phyloP scores from a whole-genome alignment of 2,113 vertebrate genomes.

The Ctenodactylus gundi region DNA sequence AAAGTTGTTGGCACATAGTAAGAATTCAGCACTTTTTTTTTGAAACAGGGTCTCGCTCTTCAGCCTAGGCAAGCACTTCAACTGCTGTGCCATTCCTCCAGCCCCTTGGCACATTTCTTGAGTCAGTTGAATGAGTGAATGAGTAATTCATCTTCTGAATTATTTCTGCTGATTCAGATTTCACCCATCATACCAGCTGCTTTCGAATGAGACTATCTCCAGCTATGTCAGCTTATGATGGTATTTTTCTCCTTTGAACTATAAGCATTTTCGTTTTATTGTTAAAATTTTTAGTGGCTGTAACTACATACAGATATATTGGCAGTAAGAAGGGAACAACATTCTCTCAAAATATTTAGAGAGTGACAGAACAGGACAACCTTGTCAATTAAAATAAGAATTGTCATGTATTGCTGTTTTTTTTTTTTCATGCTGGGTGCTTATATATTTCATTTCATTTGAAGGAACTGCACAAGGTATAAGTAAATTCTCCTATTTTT shows the following conservation, averaged over 20 bases:
- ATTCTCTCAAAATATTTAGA: not conserved
- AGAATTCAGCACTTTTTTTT: not conserved
- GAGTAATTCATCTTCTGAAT: not conserved
- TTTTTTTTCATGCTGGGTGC: not conserved
- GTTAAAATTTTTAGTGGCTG: not conserved
- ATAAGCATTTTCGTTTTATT: not conserved
- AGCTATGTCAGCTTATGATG: not conserved
- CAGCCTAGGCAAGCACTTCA: too few relatives aligned
- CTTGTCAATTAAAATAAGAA: not conserved
- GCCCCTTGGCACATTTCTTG: too few relatives aligned
- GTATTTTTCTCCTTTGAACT: constrained; percentile 7
- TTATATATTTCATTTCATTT: not conserved
- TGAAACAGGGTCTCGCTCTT: too few relatives aligned
- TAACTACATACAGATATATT: not conserved
- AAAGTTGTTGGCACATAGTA: not conserved
- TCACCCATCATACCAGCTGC: not conserved
- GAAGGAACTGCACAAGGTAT: not conserved
- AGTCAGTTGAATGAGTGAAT: not conserved
- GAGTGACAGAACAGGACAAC: not conserved
- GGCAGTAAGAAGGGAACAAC: not conserved
- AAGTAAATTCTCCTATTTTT: not conserved
- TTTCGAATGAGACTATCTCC: not conserved
- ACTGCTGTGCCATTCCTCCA: too few relatives aligned
- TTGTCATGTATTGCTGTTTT: not conserved
- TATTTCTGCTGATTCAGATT: not conserved